Percentiles rank a stretch among this genome's conserved stretches.
phyloP scores from a whole-genome alignment of 2,797 vertebrate genomes.

The Sparidentex hasta region DNA sequence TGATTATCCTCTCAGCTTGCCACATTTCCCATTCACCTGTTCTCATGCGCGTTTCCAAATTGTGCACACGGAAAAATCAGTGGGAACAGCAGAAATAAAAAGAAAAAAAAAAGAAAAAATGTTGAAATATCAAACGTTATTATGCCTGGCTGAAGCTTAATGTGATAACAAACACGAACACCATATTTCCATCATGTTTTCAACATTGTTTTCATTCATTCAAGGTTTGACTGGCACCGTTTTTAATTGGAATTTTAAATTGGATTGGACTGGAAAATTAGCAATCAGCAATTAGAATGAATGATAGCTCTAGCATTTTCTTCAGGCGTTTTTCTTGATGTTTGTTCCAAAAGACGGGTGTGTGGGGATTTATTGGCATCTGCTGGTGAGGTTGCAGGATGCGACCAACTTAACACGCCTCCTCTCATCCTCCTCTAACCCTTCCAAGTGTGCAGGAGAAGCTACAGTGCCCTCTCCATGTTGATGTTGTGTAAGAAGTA shows the following conservation, averaged over 20 bases:
- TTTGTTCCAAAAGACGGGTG: not conserved
- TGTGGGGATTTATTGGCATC: too few relatives aligned
- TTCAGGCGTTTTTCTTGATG: slow-evolving; percentile 6
- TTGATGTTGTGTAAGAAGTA: too few relatives aligned
- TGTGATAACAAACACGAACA: too few relatives aligned
- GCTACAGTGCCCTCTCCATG: too few relatives aligned
- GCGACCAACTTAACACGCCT: too few relatives aligned
- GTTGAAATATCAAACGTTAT: not conserved
- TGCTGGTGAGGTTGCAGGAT: too few relatives aligned
- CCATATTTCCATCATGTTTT: not conserved
- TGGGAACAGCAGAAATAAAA: not conserved
- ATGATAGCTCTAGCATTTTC: not conserved
- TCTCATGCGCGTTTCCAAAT: not conserved
- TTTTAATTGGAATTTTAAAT: not conserved
- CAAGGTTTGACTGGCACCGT: not conserved
- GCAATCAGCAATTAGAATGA: not conserved
- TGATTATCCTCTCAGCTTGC: not conserved
- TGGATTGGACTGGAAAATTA: not conserved
- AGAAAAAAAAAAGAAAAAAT: not conserved
- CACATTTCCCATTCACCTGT: not conserved
- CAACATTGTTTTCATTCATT: not conserved
- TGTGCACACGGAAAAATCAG: not conserved
- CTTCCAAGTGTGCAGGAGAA: too few relatives aligned
- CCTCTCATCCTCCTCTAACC: too few relatives aligned
- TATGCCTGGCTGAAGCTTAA: too few relatives aligned